Conservation (phyloP, 2,797 vertebrate species). For the Molossus alvarezi region DNA sequence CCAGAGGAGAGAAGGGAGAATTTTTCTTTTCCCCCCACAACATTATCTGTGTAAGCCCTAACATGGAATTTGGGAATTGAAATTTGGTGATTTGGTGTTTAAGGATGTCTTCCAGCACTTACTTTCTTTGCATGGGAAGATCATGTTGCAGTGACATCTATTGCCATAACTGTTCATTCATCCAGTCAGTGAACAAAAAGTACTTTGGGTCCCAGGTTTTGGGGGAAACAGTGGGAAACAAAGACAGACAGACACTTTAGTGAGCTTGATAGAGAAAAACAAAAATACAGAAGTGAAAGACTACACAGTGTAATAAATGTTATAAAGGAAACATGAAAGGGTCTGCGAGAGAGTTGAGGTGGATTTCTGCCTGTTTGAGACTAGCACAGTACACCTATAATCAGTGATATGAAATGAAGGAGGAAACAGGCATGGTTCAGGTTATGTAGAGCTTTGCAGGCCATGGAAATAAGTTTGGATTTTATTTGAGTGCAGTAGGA, state of each 20-base stretch:
- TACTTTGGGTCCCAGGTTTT: constrained; percentile 33
- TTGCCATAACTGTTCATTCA: constrained; percentile 55
- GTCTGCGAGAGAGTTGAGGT: background rate
- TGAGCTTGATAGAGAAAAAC: background rate
- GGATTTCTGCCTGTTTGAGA: background rate
- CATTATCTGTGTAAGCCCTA: constrained; percentile 39
- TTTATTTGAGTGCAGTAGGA: constrained; percentile 26
- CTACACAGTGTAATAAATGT: background rate
- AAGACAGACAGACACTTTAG: background rate
- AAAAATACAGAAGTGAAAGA: constrained; percentile 5
- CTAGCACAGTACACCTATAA: background rate
- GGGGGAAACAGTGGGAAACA: constrained; percentile 37
- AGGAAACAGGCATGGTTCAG: background rate
- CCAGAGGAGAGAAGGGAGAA: background rate
- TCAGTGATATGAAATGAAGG: background rate
- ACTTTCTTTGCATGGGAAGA: constrained; percentile 52
- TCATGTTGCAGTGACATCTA: background rate
- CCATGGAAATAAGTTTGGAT: constrained; percentile 35
- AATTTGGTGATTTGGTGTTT: constrained; percentile 30
- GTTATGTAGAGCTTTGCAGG: background rate
- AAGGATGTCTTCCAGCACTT: constrained; percentile 28
- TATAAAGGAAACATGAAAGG: constrained; percentile 50
- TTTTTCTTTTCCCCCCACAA: background rate
- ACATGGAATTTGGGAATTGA: constrained; percentile 58
- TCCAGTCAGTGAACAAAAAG: background rate